Base-by-base conservation (phyloP, 2,797 vertebrate species). In the Melanotaenia trifasciata region DNA sequence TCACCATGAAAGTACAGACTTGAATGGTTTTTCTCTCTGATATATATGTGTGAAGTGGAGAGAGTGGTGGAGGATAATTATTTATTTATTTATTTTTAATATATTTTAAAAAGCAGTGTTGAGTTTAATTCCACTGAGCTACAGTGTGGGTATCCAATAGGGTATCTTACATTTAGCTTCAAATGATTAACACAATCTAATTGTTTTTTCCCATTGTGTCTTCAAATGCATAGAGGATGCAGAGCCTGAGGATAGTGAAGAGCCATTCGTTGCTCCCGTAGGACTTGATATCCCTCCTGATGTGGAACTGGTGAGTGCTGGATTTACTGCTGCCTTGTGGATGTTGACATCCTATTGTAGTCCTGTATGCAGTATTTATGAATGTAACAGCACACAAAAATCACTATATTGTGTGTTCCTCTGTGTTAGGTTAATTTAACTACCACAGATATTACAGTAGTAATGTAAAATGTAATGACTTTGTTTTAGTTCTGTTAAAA, bases 251-350 rank as follows among this genome's bases (percentile, higher is more conserved):
- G 97, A 97, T 83, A 96, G 93, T 0, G 98, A 99, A 87, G 97
- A 99, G 64, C 98, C 98, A 0, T 99, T 97, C 58, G 86, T 99
- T 62, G 98, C 98, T 8, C 98, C 98, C 5, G 83, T 94, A 0
- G 98, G 97, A 24, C 87, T 99, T 79, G 88, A 88, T 0, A 97
- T 99, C 47, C 97, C 98, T 14, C 92, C 97, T 18, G 98, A 99
- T 62, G 96, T 99, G 64, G 98, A 99, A 74, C 93, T 99, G 96
- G 98, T 99, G 93, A 84, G 96, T 92, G 74, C 74, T 70, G 66
- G 51, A 56, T 43, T 64, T 67, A 51, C 54, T 35, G 63, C 56
- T 74, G 60, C 5, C 9, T 30, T 3, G 14, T 36, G 40, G 26
- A 40, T 66, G 35, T 30, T 32, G 14, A 30, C 45, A 12, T 33